A percentile compares a stretch with the other conserved stretches of the same genome.
Conservation (phyloP, 2,113 vertebrate species). For the Glaucomys volans region DNA sequence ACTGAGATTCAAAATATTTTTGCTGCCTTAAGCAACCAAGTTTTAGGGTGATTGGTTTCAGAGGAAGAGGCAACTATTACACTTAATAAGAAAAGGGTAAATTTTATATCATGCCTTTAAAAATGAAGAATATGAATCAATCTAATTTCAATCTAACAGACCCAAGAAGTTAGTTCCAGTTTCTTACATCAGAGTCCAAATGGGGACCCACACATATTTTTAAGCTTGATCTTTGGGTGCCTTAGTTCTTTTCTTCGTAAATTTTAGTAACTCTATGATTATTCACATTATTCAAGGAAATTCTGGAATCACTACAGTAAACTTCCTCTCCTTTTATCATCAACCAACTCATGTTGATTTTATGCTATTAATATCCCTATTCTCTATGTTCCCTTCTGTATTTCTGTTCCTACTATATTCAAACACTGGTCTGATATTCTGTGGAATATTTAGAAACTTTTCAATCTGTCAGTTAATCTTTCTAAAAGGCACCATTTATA, state of each 20-base stretch:
- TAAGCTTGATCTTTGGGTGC: not conserved
- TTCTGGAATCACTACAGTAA: not conserved
- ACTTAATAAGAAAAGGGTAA: not conserved
- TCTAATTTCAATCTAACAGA: not conserved
- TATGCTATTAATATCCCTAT: not conserved
- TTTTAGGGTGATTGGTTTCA: not conserved
- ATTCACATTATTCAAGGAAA: not conserved
- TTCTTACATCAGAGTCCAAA: not conserved
- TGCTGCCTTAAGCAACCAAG: not conserved
- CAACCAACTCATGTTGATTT: not conserved
- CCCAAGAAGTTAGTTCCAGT: not conserved
- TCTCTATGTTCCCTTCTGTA: not conserved
- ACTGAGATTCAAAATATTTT: not conserved
- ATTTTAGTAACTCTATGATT: not conserved
- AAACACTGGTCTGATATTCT: not conserved
- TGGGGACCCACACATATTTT: not conserved
- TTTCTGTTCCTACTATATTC: not conserved
- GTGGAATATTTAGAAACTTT: not conserved
- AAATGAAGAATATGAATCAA: not conserved
- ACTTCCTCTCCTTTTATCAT: not conserved
- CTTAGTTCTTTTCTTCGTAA: not conserved
- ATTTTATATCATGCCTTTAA: not conserved
- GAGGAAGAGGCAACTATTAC: not conserved
- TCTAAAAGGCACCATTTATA: constrained; percentile 2
- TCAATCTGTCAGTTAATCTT: not conserved